Evolutionary conservation across 1,140 invertebrate species (phyloP).

Genomic region (Scylla paramamosain): DNA sequence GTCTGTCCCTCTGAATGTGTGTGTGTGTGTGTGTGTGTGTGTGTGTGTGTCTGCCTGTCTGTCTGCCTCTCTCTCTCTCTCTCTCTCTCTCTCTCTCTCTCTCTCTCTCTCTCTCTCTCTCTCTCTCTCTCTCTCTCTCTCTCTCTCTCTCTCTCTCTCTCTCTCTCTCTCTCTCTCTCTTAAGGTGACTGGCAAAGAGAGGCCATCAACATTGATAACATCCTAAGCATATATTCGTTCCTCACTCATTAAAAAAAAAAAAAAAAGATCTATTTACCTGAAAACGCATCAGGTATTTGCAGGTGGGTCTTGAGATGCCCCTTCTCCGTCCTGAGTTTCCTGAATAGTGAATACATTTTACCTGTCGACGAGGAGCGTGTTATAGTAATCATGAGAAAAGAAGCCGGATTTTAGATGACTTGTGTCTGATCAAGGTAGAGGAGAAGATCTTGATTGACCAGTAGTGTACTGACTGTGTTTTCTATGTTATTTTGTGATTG

Average conservation of each 20-base stretch:
- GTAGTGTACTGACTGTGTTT: not conserved
- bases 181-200: not conserved
- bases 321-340: not conserved
- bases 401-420: not conserved
- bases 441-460: not conserved
- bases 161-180: constrained; percentile 23
- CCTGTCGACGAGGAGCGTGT: not conserved
- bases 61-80: not conserved
- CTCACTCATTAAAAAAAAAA: too few species aligned
- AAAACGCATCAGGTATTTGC: not conserved
- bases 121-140: constrained; percentile 20
- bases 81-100: not conserved
- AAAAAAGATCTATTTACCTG: not conserved
- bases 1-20: too few species aligned
- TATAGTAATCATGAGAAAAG: not conserved
- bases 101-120: constrained; percentile 20
- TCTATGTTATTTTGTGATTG: not conserved
- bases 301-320: not conserved
- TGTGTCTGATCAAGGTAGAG: not conserved
- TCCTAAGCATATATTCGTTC: not conserved
- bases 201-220: not conserved
- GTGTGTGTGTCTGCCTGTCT: not conserved
- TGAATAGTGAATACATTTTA: not conserved
- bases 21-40: too few species aligned
- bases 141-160: constrained; percentile 16